Base-by-base conservation (phyloP, 2,797 vertebrate genomes). In the Notamacropus eugenii region DNA sequence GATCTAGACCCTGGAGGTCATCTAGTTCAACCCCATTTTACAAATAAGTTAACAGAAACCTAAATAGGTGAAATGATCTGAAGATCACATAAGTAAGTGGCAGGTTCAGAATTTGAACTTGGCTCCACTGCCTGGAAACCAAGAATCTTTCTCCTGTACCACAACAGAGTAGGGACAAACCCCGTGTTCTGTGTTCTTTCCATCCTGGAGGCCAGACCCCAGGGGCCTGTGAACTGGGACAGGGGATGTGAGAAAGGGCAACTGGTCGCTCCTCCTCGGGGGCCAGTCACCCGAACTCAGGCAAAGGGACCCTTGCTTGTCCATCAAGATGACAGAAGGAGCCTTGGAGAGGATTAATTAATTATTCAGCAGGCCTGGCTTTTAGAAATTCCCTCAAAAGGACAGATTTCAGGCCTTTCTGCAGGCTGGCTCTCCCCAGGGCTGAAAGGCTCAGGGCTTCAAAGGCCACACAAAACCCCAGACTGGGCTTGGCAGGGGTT, bases 381-480 rank as follows among this genome's bases (percentile, higher is more conserved):
- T 98, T 98, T 98, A 97, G 97, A 97, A 98, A 97, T 31, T 95
- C 98, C 96, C 95, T 98, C 98, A 98, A 98, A 97, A 98, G 98
- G 97, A 98, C 97, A 91, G 97, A 98, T 98, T 97, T 97, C 97
- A 98, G 98, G 98, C 97, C 98, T 98, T 99, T 99, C 98, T 98
- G 97, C 96, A 96, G 97, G 97, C 97, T 98, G 94, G 97, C 98
- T 98, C 98, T 97, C 98, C 98, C 98, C 98, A 98, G 98, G 46
- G n/a, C 97, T 98, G 97, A 98, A 98, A 99, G 98, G 97, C 97
- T 97, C 98, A 96, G 1, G 14, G 97, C 98, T 98, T 98, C 98
- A 98, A 98, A 99, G 98, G 98, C 96, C 59, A 19, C 98, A 98
- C 98, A 98, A 98, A 98, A 97, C 95, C 97, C 91, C 97, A 98